phyloP scores from a whole-genome alignment of 2,113 vertebrate genomes.

The Burhinus oedicnemus region DNA sequence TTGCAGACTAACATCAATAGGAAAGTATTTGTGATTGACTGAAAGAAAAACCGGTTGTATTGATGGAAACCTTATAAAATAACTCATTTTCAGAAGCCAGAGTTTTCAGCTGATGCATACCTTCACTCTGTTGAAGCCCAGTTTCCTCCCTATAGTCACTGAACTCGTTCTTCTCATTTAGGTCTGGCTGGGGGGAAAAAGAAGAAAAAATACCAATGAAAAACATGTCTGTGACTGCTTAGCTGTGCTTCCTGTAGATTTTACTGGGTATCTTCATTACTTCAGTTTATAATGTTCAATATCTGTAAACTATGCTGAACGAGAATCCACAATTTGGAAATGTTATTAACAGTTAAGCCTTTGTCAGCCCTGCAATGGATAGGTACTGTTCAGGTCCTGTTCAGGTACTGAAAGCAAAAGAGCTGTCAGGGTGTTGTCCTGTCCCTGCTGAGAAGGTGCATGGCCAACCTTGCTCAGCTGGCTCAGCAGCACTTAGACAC shows the following conservation, averaged over 20 bases:
- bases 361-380: neutral
- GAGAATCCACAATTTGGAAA: neutral
- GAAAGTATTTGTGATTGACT: slow-evolving; percentile 52
- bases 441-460: neutral
- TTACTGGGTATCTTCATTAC: neutral
- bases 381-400: neutral
- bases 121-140: neutral
- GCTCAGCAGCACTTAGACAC: neutral
- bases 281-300: neutral
- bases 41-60: neutral
- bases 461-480: neutral
- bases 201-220: neutral
- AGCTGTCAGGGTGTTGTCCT: neutral
- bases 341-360: neutral
- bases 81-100: neutral
- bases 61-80: slow-evolving; percentile 45
- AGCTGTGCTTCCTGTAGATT: neutral
- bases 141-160: neutral
- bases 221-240: neutral
- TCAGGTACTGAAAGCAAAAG: neutral
- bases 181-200: neutral
- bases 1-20: slow-evolving; percentile 4
- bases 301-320: neutral
- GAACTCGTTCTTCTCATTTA: neutral
- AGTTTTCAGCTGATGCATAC: slow-evolving; percentile 1